Evolutionary conservation across 2,888 invertebrate genomes (phyloP).

Genomic region (Cotesia congregata): DNA sequence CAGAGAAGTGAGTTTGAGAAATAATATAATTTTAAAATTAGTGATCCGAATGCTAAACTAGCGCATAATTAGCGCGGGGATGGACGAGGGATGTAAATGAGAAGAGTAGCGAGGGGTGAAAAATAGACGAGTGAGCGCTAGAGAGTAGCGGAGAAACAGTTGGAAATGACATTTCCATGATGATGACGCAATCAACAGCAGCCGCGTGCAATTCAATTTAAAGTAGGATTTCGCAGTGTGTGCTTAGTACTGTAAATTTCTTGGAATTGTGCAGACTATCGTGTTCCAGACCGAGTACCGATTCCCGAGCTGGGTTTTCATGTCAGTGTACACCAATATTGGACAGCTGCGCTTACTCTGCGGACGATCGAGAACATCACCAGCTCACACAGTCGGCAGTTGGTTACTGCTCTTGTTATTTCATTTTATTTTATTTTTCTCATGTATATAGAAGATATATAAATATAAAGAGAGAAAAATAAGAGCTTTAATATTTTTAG

Average conservation of each 20-base stretch:
- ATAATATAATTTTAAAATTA: conserved; percentile 3
- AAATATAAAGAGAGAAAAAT: too few species aligned
- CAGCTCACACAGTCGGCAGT: conserved; percentile 13
- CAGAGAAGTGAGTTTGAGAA: conserved; percentile 1
- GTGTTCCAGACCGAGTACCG: neutral
- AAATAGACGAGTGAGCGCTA: neutral
- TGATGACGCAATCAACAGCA: conserved; percentile 36
- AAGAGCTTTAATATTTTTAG: too few species aligned
- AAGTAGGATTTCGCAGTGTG: conserved; percentile 23
- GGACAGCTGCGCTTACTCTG: conserved; percentile 27
- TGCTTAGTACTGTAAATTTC: conserved; percentile 20
- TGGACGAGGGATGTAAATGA: neutral
- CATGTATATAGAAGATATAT: too few species aligned
- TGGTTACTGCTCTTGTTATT: conserved; percentile 14
- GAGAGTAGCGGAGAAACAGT: conserved; percentile 27
- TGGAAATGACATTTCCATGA: conserved; percentile 35
- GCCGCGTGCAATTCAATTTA: conserved; percentile 31
- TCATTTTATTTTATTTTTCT: neutral
- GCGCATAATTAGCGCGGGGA: conserved; percentile 26
- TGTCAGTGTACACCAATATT: conserved; percentile 30
- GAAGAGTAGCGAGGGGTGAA: neutral
- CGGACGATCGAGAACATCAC: neutral
- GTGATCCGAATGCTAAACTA: conserved; percentile 24
- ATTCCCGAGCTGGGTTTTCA: conserved; percentile 5
- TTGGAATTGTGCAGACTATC: conserved; percentile 14